These are phyloP conservation scores for Sinosuthora webbiana DNA, from an alignment of 2,113 vertebrate species.

Conservation along the genomic window DNA sequence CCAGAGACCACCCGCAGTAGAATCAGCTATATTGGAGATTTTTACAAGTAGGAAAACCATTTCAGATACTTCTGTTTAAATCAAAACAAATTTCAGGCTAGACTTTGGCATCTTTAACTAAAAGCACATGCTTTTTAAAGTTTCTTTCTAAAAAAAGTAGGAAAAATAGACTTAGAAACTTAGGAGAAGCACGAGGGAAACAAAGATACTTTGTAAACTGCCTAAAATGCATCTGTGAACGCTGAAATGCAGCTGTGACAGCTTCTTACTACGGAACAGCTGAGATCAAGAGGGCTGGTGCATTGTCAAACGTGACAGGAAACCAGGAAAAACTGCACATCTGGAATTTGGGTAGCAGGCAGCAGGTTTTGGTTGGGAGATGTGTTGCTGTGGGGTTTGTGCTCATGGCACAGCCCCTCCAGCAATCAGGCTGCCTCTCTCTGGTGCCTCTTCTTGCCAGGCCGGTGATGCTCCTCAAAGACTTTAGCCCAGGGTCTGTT, in stretches of 20 bases:
- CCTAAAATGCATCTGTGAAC: neutral
- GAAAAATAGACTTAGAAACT: neutral
- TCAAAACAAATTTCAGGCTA: neutral
- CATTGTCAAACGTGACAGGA: neutral
- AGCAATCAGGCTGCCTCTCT: neutral
- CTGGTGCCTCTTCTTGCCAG: neutral
- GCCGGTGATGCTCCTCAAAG: neutral
- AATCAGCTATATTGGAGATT: neutral
- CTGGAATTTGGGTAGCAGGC: neutral
- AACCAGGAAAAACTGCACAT: neutral
- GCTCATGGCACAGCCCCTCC: neutral
- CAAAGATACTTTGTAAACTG: neutral
- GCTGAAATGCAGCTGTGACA: slow-evolving; percentile 5
- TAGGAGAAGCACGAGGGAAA: neutral
- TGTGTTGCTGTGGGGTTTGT: neutral
- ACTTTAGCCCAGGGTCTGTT: neutral
- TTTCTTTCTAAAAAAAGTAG: neutral
- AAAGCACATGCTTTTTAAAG: neutral
- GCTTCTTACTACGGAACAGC: neutral
- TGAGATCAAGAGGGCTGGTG: neutral
- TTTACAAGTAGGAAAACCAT: neutral
- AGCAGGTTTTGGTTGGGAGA: neutral
- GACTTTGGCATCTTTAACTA: neutral
- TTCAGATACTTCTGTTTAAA: neutral
- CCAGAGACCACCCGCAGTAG: neutral